A percentile compares a stretch with the other conserved stretches of the same genome.
phyloP scores from a whole-genome alignment of 2,113 vertebrate species.

The Anoura caudifer region DNA sequence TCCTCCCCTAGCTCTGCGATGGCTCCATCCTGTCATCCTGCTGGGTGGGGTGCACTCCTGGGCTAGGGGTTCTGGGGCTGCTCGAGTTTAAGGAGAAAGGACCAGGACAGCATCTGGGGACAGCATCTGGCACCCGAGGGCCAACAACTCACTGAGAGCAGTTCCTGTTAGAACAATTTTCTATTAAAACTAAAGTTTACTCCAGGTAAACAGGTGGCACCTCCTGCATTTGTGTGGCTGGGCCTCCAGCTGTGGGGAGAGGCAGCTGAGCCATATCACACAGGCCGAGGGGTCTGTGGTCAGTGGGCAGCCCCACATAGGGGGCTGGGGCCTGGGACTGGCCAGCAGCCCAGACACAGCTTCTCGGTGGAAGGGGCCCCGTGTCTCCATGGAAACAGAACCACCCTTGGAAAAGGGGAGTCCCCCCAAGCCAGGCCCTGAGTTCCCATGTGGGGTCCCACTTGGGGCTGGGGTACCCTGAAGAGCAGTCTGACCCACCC shows the following conservation, averaged over 20 bases:
- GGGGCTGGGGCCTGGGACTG: not conserved
- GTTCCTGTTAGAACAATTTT: not conserved
- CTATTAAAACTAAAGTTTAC: not conserved
- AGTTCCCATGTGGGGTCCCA: not conserved
- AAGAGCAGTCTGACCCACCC: not conserved
- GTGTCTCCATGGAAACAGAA: not conserved
- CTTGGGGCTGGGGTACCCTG: too few species aligned
- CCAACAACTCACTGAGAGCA: rapidly evolving
- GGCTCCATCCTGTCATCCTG: rapidly evolving
- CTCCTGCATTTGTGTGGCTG: not conserved
- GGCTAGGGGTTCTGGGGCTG: not conserved
- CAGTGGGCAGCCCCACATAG: not conserved
- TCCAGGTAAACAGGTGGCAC: not conserved
- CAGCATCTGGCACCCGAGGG: not conserved
- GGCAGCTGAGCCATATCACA: not conserved
- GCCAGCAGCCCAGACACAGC: not conserved
- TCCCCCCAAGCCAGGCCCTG: not conserved
- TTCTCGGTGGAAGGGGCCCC: not conserved
- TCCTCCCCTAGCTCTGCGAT: rapidly evolving
- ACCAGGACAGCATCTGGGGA: not conserved
- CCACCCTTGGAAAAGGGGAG: not conserved
- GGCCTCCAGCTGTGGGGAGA: not conserved
- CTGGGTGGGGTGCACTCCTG: not conserved
- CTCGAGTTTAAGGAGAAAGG: not conserved
- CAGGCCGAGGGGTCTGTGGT: not conserved